A percentile compares a stretch with the other conserved stretches of the same genome.
phyloP scores from a whole-genome alignment of 2,797 vertebrate genomes.

The Manis pentadactyla region DNA sequence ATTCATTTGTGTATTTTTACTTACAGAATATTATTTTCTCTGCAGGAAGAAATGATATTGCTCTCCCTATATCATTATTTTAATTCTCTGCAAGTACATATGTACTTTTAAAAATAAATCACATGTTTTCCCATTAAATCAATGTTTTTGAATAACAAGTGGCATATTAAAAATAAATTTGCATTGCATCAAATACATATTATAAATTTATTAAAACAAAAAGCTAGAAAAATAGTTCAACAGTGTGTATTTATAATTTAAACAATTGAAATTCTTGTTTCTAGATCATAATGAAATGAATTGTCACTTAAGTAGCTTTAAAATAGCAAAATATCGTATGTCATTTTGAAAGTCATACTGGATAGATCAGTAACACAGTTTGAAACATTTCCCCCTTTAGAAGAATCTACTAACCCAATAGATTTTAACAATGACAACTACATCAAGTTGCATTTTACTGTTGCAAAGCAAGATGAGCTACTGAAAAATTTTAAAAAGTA shows the following conservation, averaged over 20 bases:
- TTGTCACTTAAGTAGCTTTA: not conserved
- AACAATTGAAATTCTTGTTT: not conserved
- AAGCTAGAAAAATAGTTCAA: not conserved
- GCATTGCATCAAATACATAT: not conserved
- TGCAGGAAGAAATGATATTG: not conserved
- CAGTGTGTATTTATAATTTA: not conserved
- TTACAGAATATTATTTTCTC: not conserved
- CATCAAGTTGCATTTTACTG: not conserved
- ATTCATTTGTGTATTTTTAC: not conserved
- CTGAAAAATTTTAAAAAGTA: not conserved
- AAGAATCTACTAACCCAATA: not conserved
- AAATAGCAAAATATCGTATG: constrained; percentile 22
- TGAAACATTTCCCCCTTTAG: not conserved
- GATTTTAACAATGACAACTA: not conserved
- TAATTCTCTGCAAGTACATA: not conserved
- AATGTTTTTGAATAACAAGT: constrained; percentile 5
- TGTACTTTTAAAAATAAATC: not conserved
- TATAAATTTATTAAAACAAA: not conserved
- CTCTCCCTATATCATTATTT: not conserved
- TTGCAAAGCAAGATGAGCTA: not conserved
- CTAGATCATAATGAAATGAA: not conserved
- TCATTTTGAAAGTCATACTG: constrained; percentile 27
- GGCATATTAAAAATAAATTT: not conserved
- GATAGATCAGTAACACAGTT: not conserved
- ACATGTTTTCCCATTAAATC: not conserved